phyloP scores from a whole-genome alignment of 2,797 vertebrate species.

The Sebastes melanostomus region DNA sequence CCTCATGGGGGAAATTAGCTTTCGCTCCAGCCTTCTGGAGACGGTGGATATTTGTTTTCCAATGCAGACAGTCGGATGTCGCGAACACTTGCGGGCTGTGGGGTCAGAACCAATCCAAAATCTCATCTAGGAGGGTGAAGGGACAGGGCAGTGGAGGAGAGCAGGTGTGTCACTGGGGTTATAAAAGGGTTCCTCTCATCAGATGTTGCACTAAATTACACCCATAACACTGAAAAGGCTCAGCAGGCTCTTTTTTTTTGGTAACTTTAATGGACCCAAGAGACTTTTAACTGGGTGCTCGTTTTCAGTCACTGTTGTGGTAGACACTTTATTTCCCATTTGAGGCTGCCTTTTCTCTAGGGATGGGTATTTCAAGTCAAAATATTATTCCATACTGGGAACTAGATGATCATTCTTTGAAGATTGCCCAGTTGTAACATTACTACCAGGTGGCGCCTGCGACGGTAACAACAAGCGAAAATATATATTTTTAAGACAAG shows the following conservation, averaged over 20 bases:
- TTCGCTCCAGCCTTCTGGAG: constrained; percentile 28
- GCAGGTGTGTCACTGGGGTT: constrained; percentile 28
- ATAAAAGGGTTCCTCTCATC: constrained; percentile 42
- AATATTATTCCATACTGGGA: too few relatives aligned
- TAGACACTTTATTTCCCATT: not conserved
- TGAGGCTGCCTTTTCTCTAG: too few relatives aligned
- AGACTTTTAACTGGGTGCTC: not conserved
- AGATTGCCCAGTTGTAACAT: too few relatives aligned
- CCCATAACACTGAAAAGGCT: constrained; percentile 2
- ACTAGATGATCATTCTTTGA: too few relatives aligned
- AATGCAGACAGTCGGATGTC: constrained; percentile 12
- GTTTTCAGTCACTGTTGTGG: not conserved
- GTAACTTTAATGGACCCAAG: not conserved
- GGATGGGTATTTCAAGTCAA: too few relatives aligned
- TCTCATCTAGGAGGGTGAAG: constrained; percentile 25
- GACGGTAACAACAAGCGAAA: too few relatives aligned
- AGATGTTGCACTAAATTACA: constrained; percentile 42
- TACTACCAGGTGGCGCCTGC: too few relatives aligned
- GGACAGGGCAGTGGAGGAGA: not conserved
- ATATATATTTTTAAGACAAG: too few relatives aligned
- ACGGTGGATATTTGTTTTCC: constrained; percentile 33
- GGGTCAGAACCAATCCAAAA: constrained; percentile 52
- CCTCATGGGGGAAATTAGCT: constrained; percentile 60
- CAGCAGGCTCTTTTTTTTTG: not conserved
- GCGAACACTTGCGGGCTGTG: not conserved